Evolutionary conservation across 2,888 invertebrate genomes (phyloP), one percentile per base, ranked within the genome.

Genomic region (Cataglyphis rosenhaueri): DNA sequence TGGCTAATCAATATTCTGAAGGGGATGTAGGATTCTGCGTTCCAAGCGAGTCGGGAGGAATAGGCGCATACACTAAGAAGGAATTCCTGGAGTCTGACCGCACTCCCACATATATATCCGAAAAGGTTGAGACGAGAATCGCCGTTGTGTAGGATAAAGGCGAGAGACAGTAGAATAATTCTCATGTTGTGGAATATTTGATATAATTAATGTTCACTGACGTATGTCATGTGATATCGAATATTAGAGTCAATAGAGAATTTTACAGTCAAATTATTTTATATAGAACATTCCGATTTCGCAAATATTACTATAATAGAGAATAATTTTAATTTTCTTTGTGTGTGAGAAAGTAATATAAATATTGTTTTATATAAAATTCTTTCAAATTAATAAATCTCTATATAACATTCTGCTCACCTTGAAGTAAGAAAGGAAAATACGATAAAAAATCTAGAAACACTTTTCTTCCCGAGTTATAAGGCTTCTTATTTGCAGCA

Each of bases 1-100:
- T 94, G 93, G 93, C 90, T 93, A 94, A 94, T 94, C 94, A 94
- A 94, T 94, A 94, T 76, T 91, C 84, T 81, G 74, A 83, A 81
- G 62, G 61, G 78, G 55, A 70, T 66, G 82, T 68, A 41, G 82
- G 48, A 65, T 52, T 9, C 44, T 55, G 78, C 78, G 78, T 83
- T 71, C 70, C 83, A 71, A 83, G 52, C 52, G 38, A 81, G 71
- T 44, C 59, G 78, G 35, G 29, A 79, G 70, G 70, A 25, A 29
- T 55, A 29, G 38, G 48, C 52, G n/a, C 52, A 29, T 55, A 10
- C 35, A 68, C 44, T 59, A 85, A 88, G 83, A 81, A 85, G 87
- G 78, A 83, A 85, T 86, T 81, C 41, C 73, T 70, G 82, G 87
- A 87, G 87, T 84, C 82, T 84, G 84, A 88, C 88, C 84, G 71